Evolutionary conservation across 2,888 invertebrate species (phyloP), one percentile per base, ranked within the genome.

Genomic region (Bombyx huttoni): DNA sequence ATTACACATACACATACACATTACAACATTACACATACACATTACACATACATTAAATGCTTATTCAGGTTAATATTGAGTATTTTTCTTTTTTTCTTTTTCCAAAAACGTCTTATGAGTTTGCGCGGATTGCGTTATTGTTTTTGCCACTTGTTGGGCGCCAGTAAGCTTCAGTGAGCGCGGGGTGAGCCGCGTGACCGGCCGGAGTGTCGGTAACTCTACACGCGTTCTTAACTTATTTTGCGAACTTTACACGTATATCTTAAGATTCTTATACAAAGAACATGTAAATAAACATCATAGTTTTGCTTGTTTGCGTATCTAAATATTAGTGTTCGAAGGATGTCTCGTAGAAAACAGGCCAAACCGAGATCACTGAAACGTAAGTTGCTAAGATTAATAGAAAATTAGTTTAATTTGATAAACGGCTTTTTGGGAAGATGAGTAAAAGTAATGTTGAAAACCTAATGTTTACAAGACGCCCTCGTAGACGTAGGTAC

Each of bases 301-400:
- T 24, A 24, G 24, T 24, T 24, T 24, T 24, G 24, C 3, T 24
- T 24, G 55, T 48, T 34, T 51, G 45, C 49, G 33, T 35, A 35
- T 13, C 46, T 24, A 50, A 53, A 48, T 14, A 24, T 10, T 35
- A 52, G 50, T 56, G 52, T 50, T 47, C 47, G 52, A 58, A 75
- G 64, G 59, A 91, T 93, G 93, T 92, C 93, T 62, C 89, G 93
- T 63, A 89, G 92, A 67, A 93, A 93, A 77, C 93, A 93, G 75
- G 92, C 92, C 48, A 92, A 92, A 69, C 93, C 93, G 60, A 89
- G 92, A 68, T 91, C 92, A 57, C 86, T 92, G 58, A 92, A 92
- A 89, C 90, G 92, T 92, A 85, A 92, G 91, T 89, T 62, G 13
- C 48, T 53, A 40, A 12, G 8, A 10, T 10, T 40, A 40, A 40